A percentile compares a stretch with the other conserved stretches of the same genome.
These are phyloP conservation scores for Eupithecia insigniata DNA, from an alignment of 2,888 invertebrate species.

Conservation along the genomic window DNA sequence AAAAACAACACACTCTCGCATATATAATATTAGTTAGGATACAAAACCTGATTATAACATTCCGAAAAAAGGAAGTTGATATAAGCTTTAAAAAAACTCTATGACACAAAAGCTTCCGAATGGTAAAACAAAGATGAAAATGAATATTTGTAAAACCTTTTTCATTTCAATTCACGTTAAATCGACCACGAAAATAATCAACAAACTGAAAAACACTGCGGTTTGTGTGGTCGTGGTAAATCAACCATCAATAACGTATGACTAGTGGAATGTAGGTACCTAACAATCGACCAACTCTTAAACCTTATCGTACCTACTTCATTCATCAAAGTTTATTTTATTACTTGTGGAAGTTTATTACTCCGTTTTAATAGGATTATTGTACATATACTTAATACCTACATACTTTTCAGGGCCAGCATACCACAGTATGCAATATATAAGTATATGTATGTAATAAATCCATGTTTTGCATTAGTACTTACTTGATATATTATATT, in stretches of 20 bases:
- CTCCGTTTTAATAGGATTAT: neutral
- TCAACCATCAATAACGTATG: conserved; percentile 1
- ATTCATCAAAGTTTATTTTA: conserved; percentile 22
- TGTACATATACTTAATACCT: neutral
- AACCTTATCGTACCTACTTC: conserved; percentile 22
- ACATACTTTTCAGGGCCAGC: neutral
- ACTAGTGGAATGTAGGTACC: neutral
- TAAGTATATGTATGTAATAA: too few relatives aligned
- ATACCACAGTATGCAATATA: too few relatives aligned
- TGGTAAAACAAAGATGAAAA: neutral
- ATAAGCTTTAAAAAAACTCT: neutral
- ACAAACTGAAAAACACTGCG: conserved; percentile 9
- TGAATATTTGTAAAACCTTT: neutral
- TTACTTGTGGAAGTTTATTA: conserved; percentile 17
- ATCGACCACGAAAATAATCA: neutral
- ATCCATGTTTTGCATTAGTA: neutral
- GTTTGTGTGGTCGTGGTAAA: conserved; percentile 26
- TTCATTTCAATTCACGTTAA: neutral
- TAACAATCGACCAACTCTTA: conserved; percentile 13
- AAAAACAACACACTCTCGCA: too few relatives aligned
- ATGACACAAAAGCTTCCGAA: neutral
- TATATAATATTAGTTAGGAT: too few relatives aligned
- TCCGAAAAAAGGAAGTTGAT: too few relatives aligned
- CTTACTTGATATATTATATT: too few relatives aligned
- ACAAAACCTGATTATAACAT: too few relatives aligned